A percentile compares a stretch with the other conserved stretches of the same genome.
Conservation (phyloP, 1,140 invertebrate genomes). For the Drosophila dunni region DNA sequence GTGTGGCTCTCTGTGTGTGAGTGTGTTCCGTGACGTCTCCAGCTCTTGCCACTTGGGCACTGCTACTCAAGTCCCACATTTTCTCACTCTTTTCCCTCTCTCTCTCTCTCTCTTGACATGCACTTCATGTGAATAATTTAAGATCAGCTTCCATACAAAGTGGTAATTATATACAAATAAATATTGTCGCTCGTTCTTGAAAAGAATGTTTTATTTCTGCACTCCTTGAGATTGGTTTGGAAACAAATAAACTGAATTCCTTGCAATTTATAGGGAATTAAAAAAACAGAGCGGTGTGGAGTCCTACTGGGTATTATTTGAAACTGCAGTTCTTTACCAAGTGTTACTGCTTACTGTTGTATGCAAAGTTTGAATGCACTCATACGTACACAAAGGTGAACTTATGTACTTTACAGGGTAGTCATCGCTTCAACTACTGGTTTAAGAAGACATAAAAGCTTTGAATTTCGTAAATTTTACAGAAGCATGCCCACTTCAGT, state of each 20-base stretch:
- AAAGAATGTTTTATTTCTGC: not conserved
- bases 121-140: constrained; percentile 65
- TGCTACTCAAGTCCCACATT: constrained; percentile 20
- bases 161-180: constrained; percentile 50
- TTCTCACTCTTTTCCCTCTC: not conserved
- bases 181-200: constrained; percentile 10
- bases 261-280: no score
- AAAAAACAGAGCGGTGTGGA: no score
- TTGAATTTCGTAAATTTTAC: no score
- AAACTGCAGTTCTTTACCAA: no score
- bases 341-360: no score
- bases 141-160: constrained; percentile 41
- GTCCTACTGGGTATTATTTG: no score
- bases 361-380: no score
- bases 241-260: not conserved
- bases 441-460: no score
- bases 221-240: not conserved
- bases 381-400: no score
- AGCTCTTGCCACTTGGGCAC: not conserved
- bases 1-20: not conserved
- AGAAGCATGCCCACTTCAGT: not conserved
- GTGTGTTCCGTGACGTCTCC: constrained; percentile 1
- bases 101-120: constrained; percentile 31
- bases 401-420: no score
- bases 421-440: no score